phyloP scores from a whole-genome alignment of 2,113 vertebrate genomes.

The Ardeotis arabs region DNA sequence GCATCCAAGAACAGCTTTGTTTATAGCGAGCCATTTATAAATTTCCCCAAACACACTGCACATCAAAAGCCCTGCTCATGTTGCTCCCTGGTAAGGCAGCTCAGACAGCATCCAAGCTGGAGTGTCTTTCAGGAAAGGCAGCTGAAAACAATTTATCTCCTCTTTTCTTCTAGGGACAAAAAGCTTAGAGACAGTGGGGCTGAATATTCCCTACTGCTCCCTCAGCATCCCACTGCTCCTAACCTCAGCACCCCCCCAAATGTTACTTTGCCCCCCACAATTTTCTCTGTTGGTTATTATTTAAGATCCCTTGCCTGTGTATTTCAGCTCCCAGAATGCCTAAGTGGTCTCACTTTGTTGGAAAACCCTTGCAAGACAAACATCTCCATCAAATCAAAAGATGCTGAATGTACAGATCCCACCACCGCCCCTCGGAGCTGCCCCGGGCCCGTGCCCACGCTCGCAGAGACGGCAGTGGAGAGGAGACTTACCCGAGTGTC shows the following conservation, averaged over 20 bases:
- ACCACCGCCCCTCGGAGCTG: neutral
- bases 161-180: slow-evolving; percentile 30
- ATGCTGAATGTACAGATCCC: neutral
- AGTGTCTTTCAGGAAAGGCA: slow-evolving; percentile 13
- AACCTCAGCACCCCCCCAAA: neutral
- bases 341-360: neutral
- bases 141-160: slow-evolving; percentile 23
- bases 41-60: neutral
- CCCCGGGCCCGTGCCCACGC: fast-evolving
- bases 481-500: slow-evolving; percentile 66
- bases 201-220: neutral
- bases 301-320: neutral
- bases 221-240: neutral
- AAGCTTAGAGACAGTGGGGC: neutral
- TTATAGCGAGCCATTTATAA: slow-evolving; percentile 51
- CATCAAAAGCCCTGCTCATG: slow-evolving; percentile 48
- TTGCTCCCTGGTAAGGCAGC: neutral
- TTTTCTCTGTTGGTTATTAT: neutral
- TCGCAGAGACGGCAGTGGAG: neutral
- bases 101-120: neutral
- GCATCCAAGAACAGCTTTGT: slow-evolving; percentile 43
- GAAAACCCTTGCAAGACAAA: neutral
- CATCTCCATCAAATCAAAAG: neutral
- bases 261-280: neutral
- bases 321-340: neutral